A percentile compares a stretch with the other conserved stretches of the same genome.
These are phyloP conservation scores for Brachionus rotundiformis DNA, from an alignment of 1,140 invertebrate genomes.

Conservation along the genomic window DNA sequence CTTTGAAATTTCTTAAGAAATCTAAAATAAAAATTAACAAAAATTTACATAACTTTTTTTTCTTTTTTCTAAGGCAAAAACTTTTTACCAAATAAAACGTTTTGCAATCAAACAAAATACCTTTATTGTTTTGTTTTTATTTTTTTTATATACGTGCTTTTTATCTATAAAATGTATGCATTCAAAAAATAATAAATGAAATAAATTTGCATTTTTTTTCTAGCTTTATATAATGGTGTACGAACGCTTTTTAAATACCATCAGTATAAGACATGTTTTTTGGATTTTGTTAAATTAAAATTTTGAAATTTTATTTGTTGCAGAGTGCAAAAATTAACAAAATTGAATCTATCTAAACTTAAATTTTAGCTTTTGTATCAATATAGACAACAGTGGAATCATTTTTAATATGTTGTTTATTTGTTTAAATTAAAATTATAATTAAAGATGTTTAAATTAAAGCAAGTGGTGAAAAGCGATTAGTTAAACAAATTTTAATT, in stretches of 20 bases:
- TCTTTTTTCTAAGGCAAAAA: background rate
- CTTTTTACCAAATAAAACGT: background rate
- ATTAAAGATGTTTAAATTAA: too few species aligned
- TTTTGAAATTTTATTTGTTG: background rate
- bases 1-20: slow-evolving; percentile 10
- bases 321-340: background rate
- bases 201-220: background rate
- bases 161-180: slow-evolving; percentile 5
- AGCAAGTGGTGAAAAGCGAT: too few species aligned
- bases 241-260: background rate
- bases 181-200: background rate
- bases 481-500: too few species aligned
- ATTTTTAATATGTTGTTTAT: too few species aligned
- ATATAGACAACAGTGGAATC: too few species aligned
- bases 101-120: background rate
- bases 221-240: background rate
- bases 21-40: background rate
- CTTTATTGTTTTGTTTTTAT: background rate
- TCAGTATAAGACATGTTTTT: background rate
- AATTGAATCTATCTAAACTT: too few species aligned
- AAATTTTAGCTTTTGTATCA: too few species aligned
- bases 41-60: too few species aligned
- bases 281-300: background rate
- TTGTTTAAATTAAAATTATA: too few species aligned
- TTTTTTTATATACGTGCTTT: background rate